Base-by-base conservation (phyloP, 1,140 invertebrate genomes). In the Thereuonema tuberculata region DNA sequence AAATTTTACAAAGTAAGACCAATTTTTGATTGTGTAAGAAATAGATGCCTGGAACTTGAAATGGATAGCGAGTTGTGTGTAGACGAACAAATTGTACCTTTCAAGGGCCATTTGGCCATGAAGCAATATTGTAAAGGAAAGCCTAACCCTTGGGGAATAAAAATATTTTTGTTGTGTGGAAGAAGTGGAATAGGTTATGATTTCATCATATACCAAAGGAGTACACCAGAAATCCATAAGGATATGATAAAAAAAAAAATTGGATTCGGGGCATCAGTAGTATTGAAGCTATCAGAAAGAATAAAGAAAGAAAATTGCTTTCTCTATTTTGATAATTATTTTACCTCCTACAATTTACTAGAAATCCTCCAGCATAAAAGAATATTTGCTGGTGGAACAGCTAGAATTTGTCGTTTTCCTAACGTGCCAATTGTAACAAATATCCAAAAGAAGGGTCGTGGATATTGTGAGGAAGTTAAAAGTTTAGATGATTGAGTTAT, bases 341-440 rank as follows among this genome's bases (percentile, higher is more conserved):
- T 74, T 64, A 67, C 68, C 23, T 69, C 67, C 3, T 72, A 69
- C 61, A 62, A 71, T 60, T 29, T 74, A 25, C 59, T 74, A 55
- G 66, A 72, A 67, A 63, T 65, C 53, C 56, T 74, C n/a, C n/a
- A n/a, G n/a, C n/a, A n/a, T n/a, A n/a, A n/a, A n/a, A n/a, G n/a
- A n/a, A n/a, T n/a, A n/a, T n/a, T n/a, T n/a, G n/a, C n/a, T n/a
- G n/a, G n/a, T n/a, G n/a, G n/a, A n/a, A n/a, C n/a, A n/a, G n/a
- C n/a, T n/a, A n/a, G n/a, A n/a, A n/a, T n/a, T n/a, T n/a, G n/a
- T n/a, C n/a, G n/a, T n/a, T n/a, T n/a, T n/a, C n/a, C n/a, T n/a
- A n/a, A n/a, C n/a, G n/a, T n/a, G n/a, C n/a, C n/a, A n/a, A n/a
- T n/a, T n/a, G n/a, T n/a, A n/a, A n/a, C n/a, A n/a, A n/a, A n/a